Evolutionary conservation across 2,888 invertebrate species (phyloP), one percentile per base, ranked within the genome.

Genomic region (Parnassius smintheus): DNA sequence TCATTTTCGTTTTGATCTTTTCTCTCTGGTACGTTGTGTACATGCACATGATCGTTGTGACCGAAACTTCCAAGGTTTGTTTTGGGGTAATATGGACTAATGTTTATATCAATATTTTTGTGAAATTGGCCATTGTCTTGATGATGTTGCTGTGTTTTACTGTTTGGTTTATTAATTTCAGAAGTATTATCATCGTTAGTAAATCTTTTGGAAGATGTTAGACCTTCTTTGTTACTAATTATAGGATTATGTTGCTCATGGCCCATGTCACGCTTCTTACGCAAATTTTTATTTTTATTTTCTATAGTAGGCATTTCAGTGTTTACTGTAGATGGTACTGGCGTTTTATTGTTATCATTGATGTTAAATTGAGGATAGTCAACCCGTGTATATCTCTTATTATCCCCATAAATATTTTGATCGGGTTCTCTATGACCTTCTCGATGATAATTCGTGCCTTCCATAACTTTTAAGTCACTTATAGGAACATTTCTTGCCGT

Each of bases 251-350:
- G 25, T 7, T 50, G 50, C 7, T 22, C 45, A 42, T 55, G 2
- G 12, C 25, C 45, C 2, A 51, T 22, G 13, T 59, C 59, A 11
- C 63, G 59, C 41, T 59, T 63, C n/a, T 63, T 59, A 41, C 59
- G 60, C 35, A 45, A 18, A 44, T 18, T 59, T 46, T 59, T 60
- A 45, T 54, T 59, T 48, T 18, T 13, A 2, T 54, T 12, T 50
- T 46, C 59, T 13, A 8, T 9, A 13, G 11, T 42, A 44, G 61
- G 46, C 7, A 35, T 42, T n/a, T 13, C 55, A 10, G 22, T 35
- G 2, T 56, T 63, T 25, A 35, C 46, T 48, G 9, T n/a, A 11
- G 10, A 18, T 18, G 45, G 59, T 41, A 25, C 18, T 22, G 3
- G 45, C 41, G n/a, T 50, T 55, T 12, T 18, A 13, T 55, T 63